These are phyloP conservation scores for Macrophya annulata DNA, from an alignment of 2,888 invertebrate genomes.

Conservation along the genomic window DNA sequence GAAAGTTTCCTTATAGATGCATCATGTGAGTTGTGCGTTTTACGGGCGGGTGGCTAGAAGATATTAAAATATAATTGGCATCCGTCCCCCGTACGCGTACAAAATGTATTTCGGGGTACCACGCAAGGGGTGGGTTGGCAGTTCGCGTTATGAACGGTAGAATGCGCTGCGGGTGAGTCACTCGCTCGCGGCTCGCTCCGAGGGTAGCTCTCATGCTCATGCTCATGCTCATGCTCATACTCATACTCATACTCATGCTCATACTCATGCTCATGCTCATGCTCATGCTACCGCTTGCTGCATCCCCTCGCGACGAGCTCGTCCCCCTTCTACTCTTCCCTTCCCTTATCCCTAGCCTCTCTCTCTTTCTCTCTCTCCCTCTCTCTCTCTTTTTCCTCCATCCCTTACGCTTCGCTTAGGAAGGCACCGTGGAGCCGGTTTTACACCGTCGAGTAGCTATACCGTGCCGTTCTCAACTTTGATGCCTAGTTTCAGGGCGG, in stretches of 20 bases:
- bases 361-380: slow-evolving; percentile 59
- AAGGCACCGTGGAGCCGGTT: slow-evolving; percentile 48
- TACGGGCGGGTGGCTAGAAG: slow-evolving; percentile 51
- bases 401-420: slow-evolving; percentile 53
- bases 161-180: slow-evolving; percentile 77
- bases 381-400: neutral
- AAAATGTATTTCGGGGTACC: slow-evolving; percentile 70
- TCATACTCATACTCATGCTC: slow-evolving; percentile 39
- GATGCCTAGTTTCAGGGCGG: neutral
- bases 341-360: slow-evolving; percentile 59
- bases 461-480: slow-evolving; percentile 10
- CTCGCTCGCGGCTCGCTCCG: slow-evolving; percentile 65
- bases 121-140: slow-evolving; percentile 75
- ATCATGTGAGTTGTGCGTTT: slow-evolving; percentile 11
- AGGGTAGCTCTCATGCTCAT: slow-evolving; percentile 34
- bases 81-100: slow-evolving; percentile 75
- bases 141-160: slow-evolving; percentile 77
- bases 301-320: slow-evolving; percentile 43
- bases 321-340: slow-evolving; percentile 59
- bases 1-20: slow-evolving; percentile 18
- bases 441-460: slow-evolving; percentile 45
- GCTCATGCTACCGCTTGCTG: slow-evolving; percentile 42
- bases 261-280: neutral
- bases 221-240: neutral
- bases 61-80: slow-evolving; percentile 79